Evolutionary conservation across 2,797 vertebrate species (phyloP), one percentile per base, ranked within the genome.

Genomic region (Centroberyx gerrardi): DNA sequence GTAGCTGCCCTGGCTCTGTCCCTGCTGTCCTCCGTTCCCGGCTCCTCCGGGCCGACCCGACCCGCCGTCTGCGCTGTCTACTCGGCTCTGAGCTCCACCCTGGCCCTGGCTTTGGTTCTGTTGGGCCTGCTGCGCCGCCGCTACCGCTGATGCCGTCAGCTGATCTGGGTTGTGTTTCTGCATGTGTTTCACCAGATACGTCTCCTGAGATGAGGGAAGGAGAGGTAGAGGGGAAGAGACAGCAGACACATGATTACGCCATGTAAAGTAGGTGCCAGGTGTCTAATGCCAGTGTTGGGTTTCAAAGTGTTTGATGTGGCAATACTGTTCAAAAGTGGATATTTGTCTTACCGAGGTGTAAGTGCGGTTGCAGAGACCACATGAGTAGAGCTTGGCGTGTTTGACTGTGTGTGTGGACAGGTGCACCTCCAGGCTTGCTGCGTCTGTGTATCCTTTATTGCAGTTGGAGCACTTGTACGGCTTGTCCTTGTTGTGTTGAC

Each of bases 401-500:
- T 98, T 99, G 91, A 99, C 98, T 0, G 98, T 99, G 89, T 99
- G 98, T 0, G 98, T 98, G 31, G 97, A 96, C 88, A 99, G 95
- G 94, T 99, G 98, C 31, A 97, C 97, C 92, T 99, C 98, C 71
- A 99, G 91, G 0, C 97, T 97, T 55, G 96, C 95, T 2, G 96
- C 93, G 51, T 99, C 98, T 46, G 96, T 95, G 87, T 99, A 99
- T 4, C 97, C 98, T 81, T 98, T 97, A 92, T 99, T 98, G 93
- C 98, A 99, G 90, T 99, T 97, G 91, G 96, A 94, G 95, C 98
- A 99, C 95, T 99, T 99, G 94, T 96, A 99, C 59, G 98, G 98
- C 94, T 99, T 99, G 92, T 99, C 98, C 95, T 99, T 99, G 94
- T 99, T 99, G 95, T 99, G 98, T 87, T 99, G 98, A 92, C 98